A percentile compares a stretch with the other conserved stretches of the same genome.
Conservation (phyloP, 2,888 invertebrate species). For the Hedychridium roseum region DNA sequence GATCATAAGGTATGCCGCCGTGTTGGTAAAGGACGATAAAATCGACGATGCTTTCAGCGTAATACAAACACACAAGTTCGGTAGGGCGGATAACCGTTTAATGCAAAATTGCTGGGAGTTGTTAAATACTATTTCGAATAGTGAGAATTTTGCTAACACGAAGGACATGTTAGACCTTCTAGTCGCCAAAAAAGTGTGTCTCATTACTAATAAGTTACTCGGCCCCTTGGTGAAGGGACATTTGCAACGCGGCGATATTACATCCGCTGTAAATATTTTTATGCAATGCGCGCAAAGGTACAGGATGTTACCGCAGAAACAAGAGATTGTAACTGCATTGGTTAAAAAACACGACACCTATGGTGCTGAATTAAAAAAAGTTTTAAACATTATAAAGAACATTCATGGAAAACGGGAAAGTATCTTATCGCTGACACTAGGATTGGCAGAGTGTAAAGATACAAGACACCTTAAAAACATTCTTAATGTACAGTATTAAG, state of each 20-base stretch:
- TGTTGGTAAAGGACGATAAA: conserved; percentile 66
- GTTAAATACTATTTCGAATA: conserved; percentile 66
- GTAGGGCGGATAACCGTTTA: too few relatives aligned
- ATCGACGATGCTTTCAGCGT: conserved; percentile 16
- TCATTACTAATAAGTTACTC: conserved; percentile 67
- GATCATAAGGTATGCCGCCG: conserved; percentile 70
- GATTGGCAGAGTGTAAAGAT: conserved; percentile 28
- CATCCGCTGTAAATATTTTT: conserved; percentile 69
- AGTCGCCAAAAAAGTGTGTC: conserved; percentile 67
- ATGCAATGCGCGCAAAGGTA: conserved; percentile 65
- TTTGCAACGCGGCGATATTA: conserved; percentile 65
- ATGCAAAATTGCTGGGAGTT: conserved; percentile 69
- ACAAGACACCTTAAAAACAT: conserved; percentile 35
- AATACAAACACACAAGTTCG: not conserved
- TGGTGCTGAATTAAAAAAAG: conserved; percentile 23
- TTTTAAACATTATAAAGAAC: conserved; percentile 11
- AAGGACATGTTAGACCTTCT: conserved; percentile 67
- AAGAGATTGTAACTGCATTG: conserved; percentile 68
- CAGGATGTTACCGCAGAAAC: conserved; percentile 72
- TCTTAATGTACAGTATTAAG: conserved; percentile 29
- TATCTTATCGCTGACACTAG: conserved; percentile 14
- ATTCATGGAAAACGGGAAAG: conserved; percentile 2
- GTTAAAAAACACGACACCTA: conserved; percentile 13
- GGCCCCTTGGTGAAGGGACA: conserved; percentile 72
- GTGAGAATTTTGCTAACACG: conserved; percentile 61